Conservation (phyloP, 2,797 vertebrate species). For the Potorous gilbertii region DNA sequence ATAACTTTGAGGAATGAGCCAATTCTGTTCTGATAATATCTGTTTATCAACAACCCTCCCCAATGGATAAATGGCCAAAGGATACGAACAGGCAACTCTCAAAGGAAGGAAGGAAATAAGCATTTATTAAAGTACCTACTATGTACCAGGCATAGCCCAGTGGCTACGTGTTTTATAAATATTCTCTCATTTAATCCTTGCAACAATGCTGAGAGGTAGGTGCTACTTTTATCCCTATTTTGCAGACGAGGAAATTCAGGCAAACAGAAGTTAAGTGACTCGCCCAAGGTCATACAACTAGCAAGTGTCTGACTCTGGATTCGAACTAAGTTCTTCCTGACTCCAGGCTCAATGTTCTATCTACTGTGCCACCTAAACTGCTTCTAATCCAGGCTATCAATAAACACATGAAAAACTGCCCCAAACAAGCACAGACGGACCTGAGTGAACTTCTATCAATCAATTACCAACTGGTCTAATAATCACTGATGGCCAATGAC, state of each 20-base stretch:
- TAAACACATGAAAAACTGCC: background rate
- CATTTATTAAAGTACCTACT: background rate
- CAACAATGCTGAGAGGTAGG: background rate
- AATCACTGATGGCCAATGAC: constrained; percentile 91
- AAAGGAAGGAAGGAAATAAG: background rate
- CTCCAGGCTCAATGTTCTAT: background rate
- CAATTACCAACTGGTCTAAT: constrained; percentile 90
- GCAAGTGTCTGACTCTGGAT: background rate
- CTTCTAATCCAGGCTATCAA: background rate
- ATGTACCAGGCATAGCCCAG: background rate
- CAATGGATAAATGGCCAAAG: background rate
- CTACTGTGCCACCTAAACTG: background rate
- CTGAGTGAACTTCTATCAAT: constrained; percentile 88
- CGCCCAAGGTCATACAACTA: background rate
- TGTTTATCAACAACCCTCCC: background rate
- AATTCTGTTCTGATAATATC: background rate
- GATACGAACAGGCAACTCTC: background rate
- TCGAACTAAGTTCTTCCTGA: background rate
- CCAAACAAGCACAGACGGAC: constrained; percentile 81
- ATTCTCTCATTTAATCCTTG: background rate
- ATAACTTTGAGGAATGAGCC: background rate
- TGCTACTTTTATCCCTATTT: background rate
- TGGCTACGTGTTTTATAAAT: background rate
- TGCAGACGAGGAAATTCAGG: background rate
- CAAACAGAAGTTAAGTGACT: background rate